Base-by-base conservation (phyloP, 2,888 invertebrate genomes). In the Heliconius aoede region DNA sequence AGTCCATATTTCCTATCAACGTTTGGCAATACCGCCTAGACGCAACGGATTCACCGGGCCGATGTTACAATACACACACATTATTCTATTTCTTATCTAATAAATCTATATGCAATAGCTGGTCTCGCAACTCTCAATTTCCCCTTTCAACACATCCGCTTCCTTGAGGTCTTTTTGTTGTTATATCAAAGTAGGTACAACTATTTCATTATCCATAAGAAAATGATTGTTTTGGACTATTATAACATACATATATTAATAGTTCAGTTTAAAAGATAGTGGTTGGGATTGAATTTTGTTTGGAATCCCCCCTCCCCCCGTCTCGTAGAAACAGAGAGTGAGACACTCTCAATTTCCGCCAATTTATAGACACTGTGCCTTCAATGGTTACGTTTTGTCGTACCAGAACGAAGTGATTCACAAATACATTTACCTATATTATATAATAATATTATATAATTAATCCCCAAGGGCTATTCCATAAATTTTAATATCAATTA, bases 51-150 rank as follows among this genome's bases (percentile, higher is more conserved):
- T 84, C 85, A 86, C 87, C 86, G 86, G 51, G 46, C 28, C 55
- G n/a, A 88, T 88, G 89, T 90, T 89, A 90, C 82, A 78, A 76
- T 81, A 83, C 89, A 88, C 85, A 88, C 87, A 87, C 91, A 91
- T 92, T 92, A 90, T 93, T 91, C 91, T 90, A 85, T 80, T 80
- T 77, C 79, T 84, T 91, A 90, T 91, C 89, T 88, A 85, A 86
- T 85, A 84, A 83, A 91, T 91, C 91, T 90, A 88, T 90, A 88
- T 88, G 87, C 87, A 89, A 88, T 86, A 77, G 78, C 78, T 78
- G 65, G 69, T 60, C 75, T 80, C 80, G 55, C 79, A 74, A 81
- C 77, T 80, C 72, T 81, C 79, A 65, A 81, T 81, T 80, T 81
- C 79, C 79, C 73, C 55, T 80, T 80, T 72, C 76, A 60, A 74